Base-by-base conservation (phyloP, 2,113 vertebrate species). In the Larimichthys polyactis region DNA sequence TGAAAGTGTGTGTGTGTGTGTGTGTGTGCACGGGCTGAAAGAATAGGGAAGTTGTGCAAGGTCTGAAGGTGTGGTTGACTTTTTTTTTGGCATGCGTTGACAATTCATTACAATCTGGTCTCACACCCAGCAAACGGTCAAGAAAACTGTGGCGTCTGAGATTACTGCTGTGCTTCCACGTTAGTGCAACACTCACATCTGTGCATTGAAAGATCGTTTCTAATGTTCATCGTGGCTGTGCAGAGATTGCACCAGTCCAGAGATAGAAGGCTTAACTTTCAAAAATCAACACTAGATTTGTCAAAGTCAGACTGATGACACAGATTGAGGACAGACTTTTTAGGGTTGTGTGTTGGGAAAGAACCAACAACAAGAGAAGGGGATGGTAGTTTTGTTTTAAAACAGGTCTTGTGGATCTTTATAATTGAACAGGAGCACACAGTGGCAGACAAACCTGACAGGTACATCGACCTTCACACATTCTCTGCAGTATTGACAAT, bases 11-110 rank as follows among this genome's bases (percentile, higher is more conserved):
- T 91, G 90, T 87, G 75, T 84, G 81, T 63, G 32, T 32, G 32
- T 6, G 32, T 40, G 78, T 63, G 81, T 65, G 71, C 46, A 66
- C 4, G 8, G 59, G 58, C 49, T 11, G n/a, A 70, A 80, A 87
- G 81, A 90, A 91, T 65, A 81, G 81, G 89, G 91, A 92, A 90
- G 91, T 93, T 94, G 90, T 79, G 93, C 87, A 93, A 93, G 83
- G 62, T 7, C 2, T 29, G 54, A 90, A 93, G 93, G 93, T 90
- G 93, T 89, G 92, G 92, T 82, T 77, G 58, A 24, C 43, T 78
- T 46, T 52, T 40, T 36, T 81, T 86, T 60, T 83, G 78, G 78
- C 83, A 32, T 40, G 73, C 58, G 76, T 66, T 85, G 36, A 80
- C 58, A 77, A 78, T 11, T 74, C 44, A 81, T 79, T 71, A 10